Conservation (phyloP, 1,140 invertebrate genomes). For the Platyura marginata region DNA sequence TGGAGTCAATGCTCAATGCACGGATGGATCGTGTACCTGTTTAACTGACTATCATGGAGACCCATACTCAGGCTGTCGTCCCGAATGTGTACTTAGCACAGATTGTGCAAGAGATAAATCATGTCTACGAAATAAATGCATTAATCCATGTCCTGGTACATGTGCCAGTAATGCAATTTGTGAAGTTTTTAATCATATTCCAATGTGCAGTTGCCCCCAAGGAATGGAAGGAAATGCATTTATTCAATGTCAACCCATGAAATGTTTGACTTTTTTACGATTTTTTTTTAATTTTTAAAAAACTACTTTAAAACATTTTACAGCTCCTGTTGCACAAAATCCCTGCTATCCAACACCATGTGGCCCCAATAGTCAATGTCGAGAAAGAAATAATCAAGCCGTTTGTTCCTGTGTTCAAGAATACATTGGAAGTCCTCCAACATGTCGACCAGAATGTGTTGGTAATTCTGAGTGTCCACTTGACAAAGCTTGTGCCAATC, state of each 20-base stretch:
- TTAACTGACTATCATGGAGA: slow-evolving; percentile 41
- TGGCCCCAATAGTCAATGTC: slow-evolving; percentile 57
- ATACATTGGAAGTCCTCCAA: slow-evolving; percentile 54
- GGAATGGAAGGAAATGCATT: slow-evolving; percentile 46
- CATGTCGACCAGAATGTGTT: slow-evolving; percentile 65
- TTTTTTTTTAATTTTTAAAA: slow-evolving; percentile 3
- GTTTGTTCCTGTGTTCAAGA: slow-evolving; percentile 61
- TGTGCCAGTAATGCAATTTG: slow-evolving; percentile 56
- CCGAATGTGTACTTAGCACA: slow-evolving; percentile 67
- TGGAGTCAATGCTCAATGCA: slow-evolving; percentile 46
- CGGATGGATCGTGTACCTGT: slow-evolving; percentile 47
- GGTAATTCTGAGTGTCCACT: slow-evolving; percentile 64
- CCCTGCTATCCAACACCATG: slow-evolving; percentile 59
- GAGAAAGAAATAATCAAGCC: slow-evolving; percentile 44
- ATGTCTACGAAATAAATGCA: slow-evolving; percentile 54
- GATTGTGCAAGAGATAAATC: slow-evolving; percentile 57
- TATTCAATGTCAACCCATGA: slow-evolving; percentile 11
- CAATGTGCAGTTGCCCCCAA: slow-evolving; percentile 48
- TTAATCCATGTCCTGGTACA: slow-evolving; percentile 53
- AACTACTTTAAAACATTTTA: slow-evolving; percentile 29
- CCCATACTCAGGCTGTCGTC: slow-evolving; percentile 49
- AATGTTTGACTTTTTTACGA: slow-evolving; percentile 3
- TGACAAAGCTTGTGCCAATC: slow-evolving; percentile 60
- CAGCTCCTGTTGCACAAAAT: slow-evolving; percentile 23
- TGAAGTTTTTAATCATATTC: slow-evolving; percentile 61